A percentile compares a stretch with the other conserved stretches of the same genome.
Evolutionary conservation across 2,113 vertebrate species (phyloP).

Genomic region (Garra rufa): DNA sequence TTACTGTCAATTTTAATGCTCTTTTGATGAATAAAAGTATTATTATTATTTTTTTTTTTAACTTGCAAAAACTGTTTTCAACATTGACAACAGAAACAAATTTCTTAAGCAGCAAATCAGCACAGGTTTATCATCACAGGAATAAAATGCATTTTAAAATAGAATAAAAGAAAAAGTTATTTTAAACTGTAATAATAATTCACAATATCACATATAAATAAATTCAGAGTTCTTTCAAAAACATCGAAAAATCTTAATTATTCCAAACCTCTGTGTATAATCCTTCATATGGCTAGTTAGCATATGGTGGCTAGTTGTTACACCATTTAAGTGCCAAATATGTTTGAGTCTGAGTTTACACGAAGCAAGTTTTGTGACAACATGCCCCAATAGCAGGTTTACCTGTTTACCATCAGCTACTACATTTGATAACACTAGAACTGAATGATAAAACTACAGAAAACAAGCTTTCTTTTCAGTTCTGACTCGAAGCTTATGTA

Average conservation of each 20-base stretch:
- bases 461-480: background rate
- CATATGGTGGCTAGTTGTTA: too few relatives aligned
- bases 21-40: background rate
- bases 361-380: too few relatives aligned
- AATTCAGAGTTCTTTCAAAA: too few relatives aligned
- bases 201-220: too few relatives aligned
- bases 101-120: background rate
- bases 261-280: background rate
- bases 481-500: background rate
- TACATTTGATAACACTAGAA: background rate
- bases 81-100: background rate
- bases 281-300: too few relatives aligned
- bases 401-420: background rate
- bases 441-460: background rate
- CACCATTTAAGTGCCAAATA: too few relatives aligned
- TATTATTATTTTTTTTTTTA: background rate
- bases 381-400: background rate
- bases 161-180: background rate
- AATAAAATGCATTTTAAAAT: background rate
- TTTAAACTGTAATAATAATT: background rate
- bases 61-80: background rate
- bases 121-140: background rate
- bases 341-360: too few relatives aligned
- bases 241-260: too few relatives aligned
- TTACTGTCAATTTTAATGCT: background rate